Evolutionary conservation across 2,113 vertebrate genomes (phyloP).

Genomic region (Callipepla squamata): DNA sequence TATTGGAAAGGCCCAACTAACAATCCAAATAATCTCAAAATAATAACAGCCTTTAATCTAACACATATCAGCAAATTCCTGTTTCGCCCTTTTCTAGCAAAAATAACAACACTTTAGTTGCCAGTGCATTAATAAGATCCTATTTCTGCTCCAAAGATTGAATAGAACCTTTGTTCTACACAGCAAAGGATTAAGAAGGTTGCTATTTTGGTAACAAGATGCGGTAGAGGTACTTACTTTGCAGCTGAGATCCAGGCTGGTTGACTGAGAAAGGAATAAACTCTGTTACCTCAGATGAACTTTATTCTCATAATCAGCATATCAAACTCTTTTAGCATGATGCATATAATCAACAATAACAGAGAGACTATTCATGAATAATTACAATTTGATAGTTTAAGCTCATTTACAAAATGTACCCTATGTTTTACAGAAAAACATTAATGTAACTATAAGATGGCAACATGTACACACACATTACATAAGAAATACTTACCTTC

Average conservation of each 20-base stretch:
- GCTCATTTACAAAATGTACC: slow-evolving; percentile 55
- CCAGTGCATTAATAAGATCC: slow-evolving; percentile 82
- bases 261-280: slow-evolving; percentile 58
- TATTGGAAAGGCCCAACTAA: slow-evolving; percentile 52
- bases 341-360: slow-evolving; percentile 50
- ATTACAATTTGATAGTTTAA: slow-evolving; percentile 64
- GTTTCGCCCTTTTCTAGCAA: slow-evolving; percentile 80
- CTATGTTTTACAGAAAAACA: slow-evolving; percentile 11
- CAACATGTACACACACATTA: neutral
- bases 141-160: slow-evolving; percentile 76
- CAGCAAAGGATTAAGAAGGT: slow-evolving; percentile 76
- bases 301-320: slow-evolving; percentile 44
- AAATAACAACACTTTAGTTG: slow-evolving; percentile 79
- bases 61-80: slow-evolving; percentile 81
- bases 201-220: slow-evolving; percentile 78
- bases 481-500: slow-evolving; percentile 40
- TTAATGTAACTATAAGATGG: slow-evolving; percentile 29
- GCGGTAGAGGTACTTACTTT: slow-evolving; percentile 74
- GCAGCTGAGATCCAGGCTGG: slow-evolving; percentile 69
- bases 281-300: slow-evolving; percentile 77
- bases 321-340: slow-evolving; percentile 30
- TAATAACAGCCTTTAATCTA: slow-evolving; percentile 78
- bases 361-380: slow-evolving; percentile 52
- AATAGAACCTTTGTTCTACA: slow-evolving; percentile 77
- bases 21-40: slow-evolving; percentile 75